phyloP scores from a whole-genome alignment of 2,113 vertebrate species.

The Caranx ignobilis region DNA sequence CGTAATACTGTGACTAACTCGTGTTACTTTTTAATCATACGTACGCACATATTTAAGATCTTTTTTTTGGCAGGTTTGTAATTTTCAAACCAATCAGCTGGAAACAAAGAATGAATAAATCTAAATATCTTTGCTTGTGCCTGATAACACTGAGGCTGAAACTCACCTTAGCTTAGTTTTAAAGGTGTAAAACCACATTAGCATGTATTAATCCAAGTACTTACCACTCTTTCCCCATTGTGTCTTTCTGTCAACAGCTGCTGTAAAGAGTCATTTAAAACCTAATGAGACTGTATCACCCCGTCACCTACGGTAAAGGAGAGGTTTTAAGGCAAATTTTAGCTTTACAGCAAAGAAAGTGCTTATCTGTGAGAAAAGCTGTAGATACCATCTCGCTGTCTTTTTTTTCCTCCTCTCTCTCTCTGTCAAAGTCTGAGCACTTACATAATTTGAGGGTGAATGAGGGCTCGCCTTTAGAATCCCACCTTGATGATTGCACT shows the following conservation, averaged over 20 bases:
- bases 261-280: neutral
- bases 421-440: slow-evolving; percentile 23
- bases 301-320: neutral
- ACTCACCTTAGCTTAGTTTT: neutral
- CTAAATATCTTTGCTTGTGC: neutral
- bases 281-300: slow-evolving; percentile 1
- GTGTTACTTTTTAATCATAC: neutral
- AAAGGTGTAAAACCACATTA: slow-evolving; percentile 3
- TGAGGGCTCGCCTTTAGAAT: slow-evolving; percentile 29
- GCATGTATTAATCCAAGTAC: neutral
- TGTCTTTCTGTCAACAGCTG: neutral
- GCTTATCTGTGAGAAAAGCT: slow-evolving; percentile 39
- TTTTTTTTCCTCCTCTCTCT: neutral
- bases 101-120: neutral
- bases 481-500: slow-evolving; percentile 34
- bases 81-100: neutral
- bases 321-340: slow-evolving; percentile 11
- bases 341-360: slow-evolving; percentile 3
- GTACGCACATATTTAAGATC: neutral
- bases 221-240: neutral
- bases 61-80: neutral
- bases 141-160: neutral
- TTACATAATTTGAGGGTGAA: slow-evolving; percentile 31
- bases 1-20: neutral
- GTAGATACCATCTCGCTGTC: slow-evolving; percentile 8